Evolutionary conservation across 2,888 invertebrate species (phyloP).

Genomic region (Metopia argyrocephala): DNA sequence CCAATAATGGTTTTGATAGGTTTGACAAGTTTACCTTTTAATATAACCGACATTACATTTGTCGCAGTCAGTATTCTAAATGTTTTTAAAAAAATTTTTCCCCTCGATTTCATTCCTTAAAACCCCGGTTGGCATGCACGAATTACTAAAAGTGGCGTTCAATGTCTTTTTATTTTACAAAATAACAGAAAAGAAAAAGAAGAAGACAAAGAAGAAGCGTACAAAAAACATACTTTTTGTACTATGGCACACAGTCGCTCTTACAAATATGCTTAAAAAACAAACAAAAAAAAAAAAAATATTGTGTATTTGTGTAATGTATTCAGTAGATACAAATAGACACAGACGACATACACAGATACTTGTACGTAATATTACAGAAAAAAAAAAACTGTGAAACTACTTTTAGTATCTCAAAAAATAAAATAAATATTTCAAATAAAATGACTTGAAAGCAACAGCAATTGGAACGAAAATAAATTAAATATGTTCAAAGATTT

Average conservation of each 20-base stretch:
- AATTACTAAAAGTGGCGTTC: constrained; percentile 29
- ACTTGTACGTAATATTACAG: constrained; percentile 39
- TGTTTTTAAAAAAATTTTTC: too few species aligned
- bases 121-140: constrained; percentile 19
- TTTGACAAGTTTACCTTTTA: too few species aligned
- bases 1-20: too few species aligned
- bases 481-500: too few species aligned
- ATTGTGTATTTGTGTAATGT: too few species aligned
- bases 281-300: neutral
- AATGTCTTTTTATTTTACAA: constrained; percentile 50
- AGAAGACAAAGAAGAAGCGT: neutral
- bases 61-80: too few species aligned
- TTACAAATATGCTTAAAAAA: neutral
- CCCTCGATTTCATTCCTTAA: constrained; percentile 27
- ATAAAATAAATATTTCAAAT: too few species aligned
- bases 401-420: constrained; percentile 41
- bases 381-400: neutral
- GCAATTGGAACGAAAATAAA: neutral
- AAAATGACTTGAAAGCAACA: neutral
- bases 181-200: neutral
- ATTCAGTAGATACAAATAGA: neutral
- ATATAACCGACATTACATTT: too few species aligned
- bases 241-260: constrained; percentile 13
- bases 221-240: constrained; percentile 50
- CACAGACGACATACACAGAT: neutral